Evolutionary conservation across 2,797 vertebrate genomes (phyloP).

Genomic region (Tiaroga cobitis): DNA sequence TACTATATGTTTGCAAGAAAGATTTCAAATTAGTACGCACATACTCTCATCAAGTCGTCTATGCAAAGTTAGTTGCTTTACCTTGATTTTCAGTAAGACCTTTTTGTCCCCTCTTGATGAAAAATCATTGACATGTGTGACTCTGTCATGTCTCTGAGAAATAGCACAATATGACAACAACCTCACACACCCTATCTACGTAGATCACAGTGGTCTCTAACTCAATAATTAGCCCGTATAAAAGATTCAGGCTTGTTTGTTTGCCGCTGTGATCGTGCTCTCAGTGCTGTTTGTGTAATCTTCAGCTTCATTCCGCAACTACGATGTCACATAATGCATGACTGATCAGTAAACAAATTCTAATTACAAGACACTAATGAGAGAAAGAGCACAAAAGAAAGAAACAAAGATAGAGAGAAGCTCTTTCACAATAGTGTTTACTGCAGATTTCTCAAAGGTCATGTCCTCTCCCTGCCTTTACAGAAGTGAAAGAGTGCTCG

Average conservation of each 20-base stretch:
- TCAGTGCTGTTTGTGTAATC: constrained; percentile 45
- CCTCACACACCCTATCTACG: background rate
- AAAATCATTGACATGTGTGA: background rate
- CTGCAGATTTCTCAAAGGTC: constrained; percentile 57
- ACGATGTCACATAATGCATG: constrained; percentile 55
- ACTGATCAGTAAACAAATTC: constrained; percentile 69
- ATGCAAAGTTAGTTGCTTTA: background rate
- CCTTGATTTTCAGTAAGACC: background rate
- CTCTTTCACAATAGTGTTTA: constrained; percentile 37
- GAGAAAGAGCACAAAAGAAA: constrained; percentile 66
- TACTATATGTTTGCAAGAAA: background rate
- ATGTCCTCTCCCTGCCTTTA: constrained; percentile 46
- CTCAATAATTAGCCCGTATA: constrained; percentile 41
- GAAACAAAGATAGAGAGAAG: constrained; percentile 41
- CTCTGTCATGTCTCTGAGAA: constrained; percentile 3
- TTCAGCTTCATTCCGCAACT: constrained; percentile 52
- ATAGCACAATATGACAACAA: background rate
- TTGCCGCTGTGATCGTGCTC: constrained; percentile 33
- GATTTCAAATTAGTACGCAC: background rate
- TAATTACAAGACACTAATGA: constrained; percentile 67
- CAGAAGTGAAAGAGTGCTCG: constrained; percentile 62
- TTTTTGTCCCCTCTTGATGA: background rate
- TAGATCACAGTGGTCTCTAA: constrained; percentile 17
- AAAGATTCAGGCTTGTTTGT: constrained; percentile 49
- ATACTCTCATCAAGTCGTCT: background rate